A percentile compares a stretch with the other conserved stretches of the same genome.
phyloP scores from a whole-genome alignment of 2,113 vertebrate species.

The Spilogale gracilis region DNA sequence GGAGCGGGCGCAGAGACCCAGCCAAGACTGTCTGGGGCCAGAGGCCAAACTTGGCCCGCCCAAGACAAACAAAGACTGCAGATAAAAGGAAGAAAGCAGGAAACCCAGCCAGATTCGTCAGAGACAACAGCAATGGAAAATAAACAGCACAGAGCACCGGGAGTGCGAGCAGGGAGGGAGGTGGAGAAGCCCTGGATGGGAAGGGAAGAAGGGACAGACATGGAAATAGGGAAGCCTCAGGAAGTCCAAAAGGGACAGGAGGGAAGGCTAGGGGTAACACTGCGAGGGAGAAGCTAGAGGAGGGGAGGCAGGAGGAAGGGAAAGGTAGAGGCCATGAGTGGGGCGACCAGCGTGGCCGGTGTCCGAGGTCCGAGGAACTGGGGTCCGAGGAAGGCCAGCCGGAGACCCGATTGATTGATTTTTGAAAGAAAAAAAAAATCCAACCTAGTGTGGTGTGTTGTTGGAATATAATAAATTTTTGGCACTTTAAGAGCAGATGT shows the following conservation, averaged over 20 bases:
- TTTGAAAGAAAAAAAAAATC: neutral
- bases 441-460: neutral
- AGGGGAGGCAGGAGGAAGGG: neutral
- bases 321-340: neutral
- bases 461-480: constrained; percentile 22
- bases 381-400: neutral
- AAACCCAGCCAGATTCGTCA: constrained; percentile 38
- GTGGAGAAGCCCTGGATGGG: neutral
- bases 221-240: neutral
- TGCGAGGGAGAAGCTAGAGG: neutral
- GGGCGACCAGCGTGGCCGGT: neutral
- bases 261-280: neutral
- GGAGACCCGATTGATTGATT: neutral
- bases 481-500: constrained; percentile 31
- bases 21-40: constrained; percentile 60
- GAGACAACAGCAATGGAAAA: constrained; percentile 15
- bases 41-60: constrained; percentile 66
- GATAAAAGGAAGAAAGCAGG: constrained; percentile 51
- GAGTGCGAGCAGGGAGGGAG: neutral
- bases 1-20: neutral
- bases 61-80: constrained; percentile 67
- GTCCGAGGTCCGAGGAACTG: neutral
- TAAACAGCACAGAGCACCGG: constrained; percentile 25
- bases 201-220: neutral
- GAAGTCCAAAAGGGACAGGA: neutral